These are phyloP conservation scores for Orientallactaga sibirica DNA, from an alignment of 2,797 vertebrate species.

Conservation along the genomic window DNA sequence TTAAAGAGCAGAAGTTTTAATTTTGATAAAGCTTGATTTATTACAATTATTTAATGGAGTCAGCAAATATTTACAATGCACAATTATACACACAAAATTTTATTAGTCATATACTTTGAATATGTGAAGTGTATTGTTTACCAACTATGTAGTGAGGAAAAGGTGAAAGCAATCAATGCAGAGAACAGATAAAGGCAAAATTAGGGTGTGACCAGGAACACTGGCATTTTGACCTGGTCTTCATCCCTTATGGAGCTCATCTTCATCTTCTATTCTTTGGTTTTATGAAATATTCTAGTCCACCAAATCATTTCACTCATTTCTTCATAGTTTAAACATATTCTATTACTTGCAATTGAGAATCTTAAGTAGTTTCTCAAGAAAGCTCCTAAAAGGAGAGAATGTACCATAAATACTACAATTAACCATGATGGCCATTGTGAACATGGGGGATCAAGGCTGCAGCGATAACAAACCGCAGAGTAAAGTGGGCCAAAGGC, in stretches of 20 bases:
- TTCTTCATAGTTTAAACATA: slow-evolving; percentile 2
- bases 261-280: background rate
- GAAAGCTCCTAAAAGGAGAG: slow-evolving; percentile 2
- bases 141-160: background rate
- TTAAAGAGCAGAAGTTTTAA: no score
- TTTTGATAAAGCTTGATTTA: background rate
- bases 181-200: background rate
- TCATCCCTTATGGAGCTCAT: background rate
- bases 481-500: background rate
- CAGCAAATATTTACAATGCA: background rate
- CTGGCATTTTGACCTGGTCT: background rate
- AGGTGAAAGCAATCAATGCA: background rate
- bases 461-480: background rate
- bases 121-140: background rate
- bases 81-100: slow-evolving; percentile 6
- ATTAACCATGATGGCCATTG: background rate
- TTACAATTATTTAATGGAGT: background rate
- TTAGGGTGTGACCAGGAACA: background rate
- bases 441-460: background rate
- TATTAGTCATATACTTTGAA: background rate
- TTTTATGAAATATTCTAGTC: background rate
- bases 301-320: background rate
- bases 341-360: slow-evolving; percentile 24
- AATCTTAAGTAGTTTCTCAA: slow-evolving; percentile 14
- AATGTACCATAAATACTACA: background rate